Evolutionary conservation across 1,140 invertebrate species (phyloP), one percentile per base, ranked within the genome.

Genomic region (Hylaeus volcanicus): DNA sequence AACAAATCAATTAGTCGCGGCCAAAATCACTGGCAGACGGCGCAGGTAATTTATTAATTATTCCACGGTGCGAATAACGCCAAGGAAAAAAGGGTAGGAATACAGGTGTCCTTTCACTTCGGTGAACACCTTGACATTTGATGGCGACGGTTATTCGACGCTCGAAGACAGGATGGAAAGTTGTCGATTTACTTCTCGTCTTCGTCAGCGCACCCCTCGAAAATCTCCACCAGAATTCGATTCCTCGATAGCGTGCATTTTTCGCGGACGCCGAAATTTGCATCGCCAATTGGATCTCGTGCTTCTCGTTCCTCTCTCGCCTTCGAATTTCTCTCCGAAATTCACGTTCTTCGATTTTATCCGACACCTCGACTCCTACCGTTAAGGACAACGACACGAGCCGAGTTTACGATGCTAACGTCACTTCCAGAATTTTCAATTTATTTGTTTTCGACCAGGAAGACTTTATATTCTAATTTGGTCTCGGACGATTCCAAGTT

Each of bases 91-190:
- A 41, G 58, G 45, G 72, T 58, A 74, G 48, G 63, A 74, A 63
- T 63, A 74, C 37, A 14, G 45, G 58, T 74, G 72, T 74, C 72
- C 72, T 74, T 74, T 74, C 72, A 74, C 72, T 74, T 43, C 9
- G 45, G 8, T 11, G 37, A 73, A 63, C 72, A 74, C 72, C 72
- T 74, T 74, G 72, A 74, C 72, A 74, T 74, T 74, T 74, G 48
- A 15, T 51, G 14, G 8, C 43, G 39, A 55, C 45, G 72, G 56
- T 43, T 39, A 14, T 72, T 72, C 58, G 15, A 5, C 70, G 41
- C 14, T 37, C n/a, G 43, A 11, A 11, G 39, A 14, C 4, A 72
- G 37, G 70, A 74, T 74, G 60, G 72, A 74, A 74, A 74, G 72
- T 74, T 26, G 45, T 51, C 45, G 58, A 61, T 37, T 74, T 58